These are phyloP conservation scores for Callitettix versicolor DNA, from an alignment of 1,140 invertebrate species.

Conservation along the genomic window DNA sequence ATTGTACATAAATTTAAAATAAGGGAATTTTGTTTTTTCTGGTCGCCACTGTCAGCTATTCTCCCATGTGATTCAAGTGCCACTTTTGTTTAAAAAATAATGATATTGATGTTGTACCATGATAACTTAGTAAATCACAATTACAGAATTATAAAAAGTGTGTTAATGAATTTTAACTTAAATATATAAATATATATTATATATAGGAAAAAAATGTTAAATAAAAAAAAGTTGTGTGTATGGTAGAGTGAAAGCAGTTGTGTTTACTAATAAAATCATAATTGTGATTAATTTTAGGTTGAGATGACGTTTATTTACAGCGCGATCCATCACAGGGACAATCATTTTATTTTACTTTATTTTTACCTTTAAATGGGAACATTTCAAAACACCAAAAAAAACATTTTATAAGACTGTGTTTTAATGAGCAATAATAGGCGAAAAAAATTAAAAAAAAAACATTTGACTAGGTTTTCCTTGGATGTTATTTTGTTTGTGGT, in stretches of 20 bases:
- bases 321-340: no score
- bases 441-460: no score
- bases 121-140: neutral
- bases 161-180: conserved; percentile 13
- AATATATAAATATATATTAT: conserved; percentile 7
- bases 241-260: conserved; percentile 2
- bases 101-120: conserved; percentile 23
- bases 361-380: no score
- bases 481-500: no score
- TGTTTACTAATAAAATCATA: neutral
- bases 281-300: conserved; percentile 1
- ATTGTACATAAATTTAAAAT: no score
- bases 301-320: no score
- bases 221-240: conserved; percentile 6
- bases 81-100: conserved; percentile 28
- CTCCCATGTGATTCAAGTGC: conserved; percentile 29
- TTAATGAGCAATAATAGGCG: no score
- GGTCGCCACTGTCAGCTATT: neutral
- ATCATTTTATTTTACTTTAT: no score
- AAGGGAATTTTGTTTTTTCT: no score
- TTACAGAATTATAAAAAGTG: conserved; percentile 8
- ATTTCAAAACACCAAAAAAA: no score
- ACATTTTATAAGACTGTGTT: no score
- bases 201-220: conserved; percentile 3
- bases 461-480: no score